These are phyloP conservation scores for Eremophila alpestris DNA, from an alignment of 2,797 vertebrate genomes.

Conservation along the genomic window DNA sequence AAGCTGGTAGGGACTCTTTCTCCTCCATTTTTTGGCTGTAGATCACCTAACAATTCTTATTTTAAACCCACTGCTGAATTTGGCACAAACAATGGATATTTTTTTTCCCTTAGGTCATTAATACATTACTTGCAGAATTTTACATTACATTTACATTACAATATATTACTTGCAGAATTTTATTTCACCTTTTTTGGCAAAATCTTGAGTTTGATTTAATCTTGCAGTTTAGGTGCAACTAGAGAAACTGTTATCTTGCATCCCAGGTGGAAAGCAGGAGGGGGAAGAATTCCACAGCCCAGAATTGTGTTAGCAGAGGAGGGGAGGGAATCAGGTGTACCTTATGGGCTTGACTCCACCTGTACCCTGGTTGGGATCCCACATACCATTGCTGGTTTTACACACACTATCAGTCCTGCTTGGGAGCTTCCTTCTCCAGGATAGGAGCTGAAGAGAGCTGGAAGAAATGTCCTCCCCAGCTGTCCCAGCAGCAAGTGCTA, in stretches of 20 bases:
- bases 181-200: neutral
- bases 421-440: neutral
- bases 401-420: rapidly evolving
- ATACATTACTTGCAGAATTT: neutral
- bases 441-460: neutral
- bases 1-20: neutral
- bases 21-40: neutral
- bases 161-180: neutral
- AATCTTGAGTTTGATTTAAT: neutral
- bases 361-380: neutral
- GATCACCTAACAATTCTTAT: neutral
- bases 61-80: neutral
- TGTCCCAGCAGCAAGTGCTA: neutral
- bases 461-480: neutral
- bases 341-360: neutral
- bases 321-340: neutral
- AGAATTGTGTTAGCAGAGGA: neutral
- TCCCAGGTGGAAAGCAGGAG: neutral
- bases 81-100: neutral
- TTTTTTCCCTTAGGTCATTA: neutral
- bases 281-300: neutral
- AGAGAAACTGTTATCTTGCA: neutral
- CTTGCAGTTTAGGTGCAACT: neutral
- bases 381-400: neutral
- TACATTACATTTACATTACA: neutral